Conservation (phyloP, 2,888 invertebrate species). For the Chloroclystis v-ata region DNA sequence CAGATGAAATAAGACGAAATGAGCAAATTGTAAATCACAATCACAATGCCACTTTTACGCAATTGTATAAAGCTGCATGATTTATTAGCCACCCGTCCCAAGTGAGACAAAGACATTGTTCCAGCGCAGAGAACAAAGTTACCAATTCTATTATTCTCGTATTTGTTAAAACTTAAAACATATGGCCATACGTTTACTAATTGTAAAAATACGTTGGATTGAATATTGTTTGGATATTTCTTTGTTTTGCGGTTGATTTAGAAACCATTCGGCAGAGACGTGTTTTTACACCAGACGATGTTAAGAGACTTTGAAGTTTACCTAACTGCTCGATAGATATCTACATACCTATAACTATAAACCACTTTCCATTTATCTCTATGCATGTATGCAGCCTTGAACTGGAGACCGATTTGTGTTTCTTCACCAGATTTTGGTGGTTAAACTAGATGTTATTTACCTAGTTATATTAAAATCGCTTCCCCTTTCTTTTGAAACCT, state of each 20-base stretch:
- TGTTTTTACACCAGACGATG: neutral
- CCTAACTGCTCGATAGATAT: too few relatives aligned
- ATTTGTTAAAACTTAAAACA: conserved; percentile 17
- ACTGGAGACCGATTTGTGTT: too few relatives aligned
- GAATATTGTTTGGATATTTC: too few relatives aligned
- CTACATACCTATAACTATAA: too few relatives aligned
- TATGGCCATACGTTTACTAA: conserved; percentile 28
- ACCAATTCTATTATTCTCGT: conserved; percentile 22
- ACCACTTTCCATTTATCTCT: too few relatives aligned
- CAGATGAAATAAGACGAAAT: conserved; percentile 7
- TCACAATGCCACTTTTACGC: conserved; percentile 26
- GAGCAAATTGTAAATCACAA: conserved; percentile 21
- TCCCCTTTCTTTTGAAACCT: too few relatives aligned
- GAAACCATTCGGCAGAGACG: neutral
- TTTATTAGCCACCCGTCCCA: conserved; percentile 30
- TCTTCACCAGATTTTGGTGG: too few relatives aligned
- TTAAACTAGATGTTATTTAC: too few relatives aligned
- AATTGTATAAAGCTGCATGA: conserved; percentile 26
- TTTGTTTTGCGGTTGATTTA: neutral
- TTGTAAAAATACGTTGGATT: conserved; percentile 25
- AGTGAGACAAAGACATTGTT: conserved; percentile 21
- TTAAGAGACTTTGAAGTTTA: too few relatives aligned
- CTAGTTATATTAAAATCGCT: too few relatives aligned
- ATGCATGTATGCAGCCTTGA: too few relatives aligned
- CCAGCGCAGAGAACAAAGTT: conserved; percentile 25